phyloP scores from a whole-genome alignment of 53 echinoderm and acorn worm genomes.

The Temnopleurus reevesii region DNA sequence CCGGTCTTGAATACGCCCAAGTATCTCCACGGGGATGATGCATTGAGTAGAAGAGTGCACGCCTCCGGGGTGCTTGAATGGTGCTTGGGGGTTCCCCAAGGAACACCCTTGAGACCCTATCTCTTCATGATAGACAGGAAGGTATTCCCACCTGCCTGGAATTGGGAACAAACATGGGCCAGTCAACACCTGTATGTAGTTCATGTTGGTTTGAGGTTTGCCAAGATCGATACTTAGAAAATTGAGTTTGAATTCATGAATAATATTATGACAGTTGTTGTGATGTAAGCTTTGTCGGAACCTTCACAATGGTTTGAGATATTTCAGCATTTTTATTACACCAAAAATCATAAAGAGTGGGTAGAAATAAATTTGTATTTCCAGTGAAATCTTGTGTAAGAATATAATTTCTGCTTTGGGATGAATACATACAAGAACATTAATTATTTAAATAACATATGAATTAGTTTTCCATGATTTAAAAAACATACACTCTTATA shows the following conservation, averaged over 20 bases:
- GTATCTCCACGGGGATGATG: neutral
- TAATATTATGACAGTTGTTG: too few species aligned
- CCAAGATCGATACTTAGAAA: neutral
- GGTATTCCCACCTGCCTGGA: neutral
- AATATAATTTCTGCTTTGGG: too few species aligned
- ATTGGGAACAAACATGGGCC: neutral
- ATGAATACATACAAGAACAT: too few species aligned
- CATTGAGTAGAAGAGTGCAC: neutral
- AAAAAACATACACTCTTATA: too few species aligned
- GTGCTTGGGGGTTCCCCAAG: conserved; percentile 11
- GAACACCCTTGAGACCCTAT: neutral
- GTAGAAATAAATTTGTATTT: neutral
- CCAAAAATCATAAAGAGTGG: neutral
- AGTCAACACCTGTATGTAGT: neutral
- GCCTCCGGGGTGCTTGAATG: neutral
- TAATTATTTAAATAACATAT: too few species aligned
- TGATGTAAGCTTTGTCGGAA: too few species aligned
- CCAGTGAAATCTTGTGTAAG: too few species aligned
- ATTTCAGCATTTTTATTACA: neutral
- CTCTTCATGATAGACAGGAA: neutral
- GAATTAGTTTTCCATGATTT: too few species aligned
- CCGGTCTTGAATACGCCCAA: neutral
- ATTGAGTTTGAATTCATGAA: neutral
- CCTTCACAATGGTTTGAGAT: neutral
- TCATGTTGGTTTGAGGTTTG: neutral